These are phyloP conservation scores for Okamejei kenojei DNA, from an alignment of 2,797 vertebrate genomes.

Conservation along the genomic window DNA sequence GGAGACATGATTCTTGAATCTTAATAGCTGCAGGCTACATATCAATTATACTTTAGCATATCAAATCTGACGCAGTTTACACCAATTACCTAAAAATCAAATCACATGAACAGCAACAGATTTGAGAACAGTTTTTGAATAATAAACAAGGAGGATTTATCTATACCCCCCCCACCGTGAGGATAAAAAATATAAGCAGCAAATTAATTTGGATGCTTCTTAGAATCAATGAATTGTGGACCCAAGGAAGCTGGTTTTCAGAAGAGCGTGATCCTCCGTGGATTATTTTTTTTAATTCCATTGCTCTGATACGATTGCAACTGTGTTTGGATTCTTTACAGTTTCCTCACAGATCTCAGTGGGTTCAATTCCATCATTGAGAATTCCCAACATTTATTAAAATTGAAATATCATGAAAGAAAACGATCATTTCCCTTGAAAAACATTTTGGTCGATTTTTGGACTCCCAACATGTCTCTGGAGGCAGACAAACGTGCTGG, in stretches of 20 bases:
- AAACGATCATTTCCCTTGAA: background rate
- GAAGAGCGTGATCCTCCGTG: no score
- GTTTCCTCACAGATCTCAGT: background rate
- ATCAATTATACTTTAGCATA: constrained; percentile 82
- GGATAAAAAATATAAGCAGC: background rate
- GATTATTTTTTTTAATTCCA: background rate
- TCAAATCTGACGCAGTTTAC: constrained; percentile 89
- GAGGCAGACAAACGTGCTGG: no score
- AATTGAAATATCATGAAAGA: background rate
- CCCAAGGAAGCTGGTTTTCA: background rate
- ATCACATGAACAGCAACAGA: constrained; percentile 77
- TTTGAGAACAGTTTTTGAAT: constrained; percentile 52
- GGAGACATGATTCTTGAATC: constrained; percentile 63
- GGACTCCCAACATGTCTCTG: background rate
- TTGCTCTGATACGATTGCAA: background rate
- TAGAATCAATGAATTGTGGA: background rate
- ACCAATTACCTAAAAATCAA: constrained; percentile 78
- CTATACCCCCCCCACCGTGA: background rate
- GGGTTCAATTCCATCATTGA: background rate
- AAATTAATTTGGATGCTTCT: background rate
- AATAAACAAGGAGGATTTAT: background rate
- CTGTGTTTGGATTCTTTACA: background rate
- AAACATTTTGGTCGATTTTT: background rate
- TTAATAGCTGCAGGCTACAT: constrained; percentile 74
- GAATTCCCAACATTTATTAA: background rate